These are phyloP conservation scores for Lanistes nyassanus DNA, from an alignment of 1,140 invertebrate species.

Conservation along the genomic window DNA sequence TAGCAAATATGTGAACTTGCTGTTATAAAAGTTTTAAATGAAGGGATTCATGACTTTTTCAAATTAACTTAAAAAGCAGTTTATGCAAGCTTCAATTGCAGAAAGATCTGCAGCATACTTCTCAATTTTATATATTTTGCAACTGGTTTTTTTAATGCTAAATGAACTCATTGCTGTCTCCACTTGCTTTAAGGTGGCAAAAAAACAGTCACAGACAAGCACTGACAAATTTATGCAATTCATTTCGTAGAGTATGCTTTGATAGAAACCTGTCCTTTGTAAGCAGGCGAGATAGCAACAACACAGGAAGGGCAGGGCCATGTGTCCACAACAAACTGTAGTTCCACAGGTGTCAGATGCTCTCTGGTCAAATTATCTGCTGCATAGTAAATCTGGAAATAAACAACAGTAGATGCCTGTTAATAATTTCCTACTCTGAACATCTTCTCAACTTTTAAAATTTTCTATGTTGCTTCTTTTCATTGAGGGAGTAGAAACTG, in stretches of 20 bases:
- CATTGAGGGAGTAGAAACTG: too few relatives aligned
- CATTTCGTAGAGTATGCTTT: neutral
- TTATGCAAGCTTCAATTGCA: too few relatives aligned
- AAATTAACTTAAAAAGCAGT: too few relatives aligned
- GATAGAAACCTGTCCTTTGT: neutral
- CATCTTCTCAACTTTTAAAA: too few relatives aligned
- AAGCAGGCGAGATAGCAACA: slow-evolving; percentile 3
- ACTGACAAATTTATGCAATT: neutral
- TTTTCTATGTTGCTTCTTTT: too few relatives aligned
- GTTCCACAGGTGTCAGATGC: neutral
- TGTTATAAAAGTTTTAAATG: too few relatives aligned
- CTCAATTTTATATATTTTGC: too few relatives aligned
- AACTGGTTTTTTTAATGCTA: neutral
- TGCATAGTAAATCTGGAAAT: slow-evolving; percentile 14
- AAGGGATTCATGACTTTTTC: too few relatives aligned
- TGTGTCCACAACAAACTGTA: slow-evolving; percentile 7
- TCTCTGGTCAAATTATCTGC: slow-evolving; percentile 6
- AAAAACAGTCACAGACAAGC: neutral
- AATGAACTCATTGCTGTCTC: neutral
- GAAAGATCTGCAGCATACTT: too few relatives aligned
- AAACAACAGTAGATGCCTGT: too few relatives aligned
- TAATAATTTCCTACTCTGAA: too few relatives aligned
- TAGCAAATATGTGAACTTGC: too few relatives aligned
- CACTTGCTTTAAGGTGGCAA: neutral
- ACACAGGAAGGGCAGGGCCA: slow-evolving; percentile 12